These are phyloP conservation scores for Prosopocoilus inquinatus DNA, from an alignment of 2,888 invertebrate species.

Conservation along the genomic window DNA sequence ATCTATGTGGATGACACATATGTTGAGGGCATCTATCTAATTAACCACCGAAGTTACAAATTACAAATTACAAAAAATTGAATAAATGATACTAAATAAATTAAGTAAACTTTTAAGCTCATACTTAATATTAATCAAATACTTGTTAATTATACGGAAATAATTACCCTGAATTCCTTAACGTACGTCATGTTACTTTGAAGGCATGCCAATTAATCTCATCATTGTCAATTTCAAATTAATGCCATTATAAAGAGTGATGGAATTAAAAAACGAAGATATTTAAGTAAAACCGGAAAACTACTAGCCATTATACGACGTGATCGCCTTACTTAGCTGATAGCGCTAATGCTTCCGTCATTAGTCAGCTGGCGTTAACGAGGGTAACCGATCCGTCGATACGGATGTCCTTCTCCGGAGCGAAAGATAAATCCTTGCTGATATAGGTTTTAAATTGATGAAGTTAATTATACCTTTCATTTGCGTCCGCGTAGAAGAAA, in stretches of 20 bases:
- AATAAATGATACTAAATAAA: too few species aligned
- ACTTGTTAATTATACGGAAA: too few species aligned
- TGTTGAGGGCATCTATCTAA: too few species aligned
- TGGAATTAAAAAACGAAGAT: conserved; percentile 31
- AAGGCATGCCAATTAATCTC: too few species aligned
- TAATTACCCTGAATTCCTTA: too few species aligned
- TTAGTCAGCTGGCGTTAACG: conserved; percentile 52
- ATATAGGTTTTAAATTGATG: conserved; percentile 10
- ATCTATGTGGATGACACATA: too few species aligned
- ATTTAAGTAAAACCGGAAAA: conserved; percentile 44
- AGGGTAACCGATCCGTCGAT: conserved; percentile 50
- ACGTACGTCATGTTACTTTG: too few species aligned
- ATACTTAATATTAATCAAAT: too few species aligned
- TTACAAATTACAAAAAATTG: too few species aligned
- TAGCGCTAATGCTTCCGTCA: conserved; percentile 51
- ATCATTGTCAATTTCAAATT: not conserved
- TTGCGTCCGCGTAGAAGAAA: too few species aligned
- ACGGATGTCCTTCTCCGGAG: conserved; percentile 18
- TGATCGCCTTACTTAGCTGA: conserved; percentile 50
- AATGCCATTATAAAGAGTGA: not conserved
- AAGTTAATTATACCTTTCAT: conserved; percentile 12
- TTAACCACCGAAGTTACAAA: too few species aligned
- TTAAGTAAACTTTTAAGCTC: too few species aligned
- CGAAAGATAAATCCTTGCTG: conserved; percentile 12
- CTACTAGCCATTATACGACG: conserved; percentile 43